Evolutionary conservation across 2,113 vertebrate species (phyloP).

Genomic region (Dendrocopos noguchii): DNA sequence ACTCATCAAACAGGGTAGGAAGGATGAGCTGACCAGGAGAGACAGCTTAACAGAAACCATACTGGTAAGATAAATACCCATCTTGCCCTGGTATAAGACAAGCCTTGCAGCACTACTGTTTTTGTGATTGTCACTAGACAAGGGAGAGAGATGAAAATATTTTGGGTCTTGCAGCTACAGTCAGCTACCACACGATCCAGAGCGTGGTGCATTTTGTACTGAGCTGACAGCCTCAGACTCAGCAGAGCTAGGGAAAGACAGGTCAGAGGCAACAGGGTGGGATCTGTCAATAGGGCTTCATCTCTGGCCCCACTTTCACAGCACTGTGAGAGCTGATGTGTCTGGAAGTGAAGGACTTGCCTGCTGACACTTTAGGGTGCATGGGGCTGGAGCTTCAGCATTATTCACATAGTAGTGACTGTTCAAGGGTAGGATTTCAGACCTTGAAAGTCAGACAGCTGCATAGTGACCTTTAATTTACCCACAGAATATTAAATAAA

Average conservation of each 20-base stretch:
- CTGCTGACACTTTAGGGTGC: not conserved
- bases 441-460: constrained; percentile 31
- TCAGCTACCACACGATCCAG: not conserved
- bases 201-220: rapidly evolving
- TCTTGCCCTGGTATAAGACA: not conserved
- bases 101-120: not conserved
- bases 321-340: not conserved
- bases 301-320: not conserved
- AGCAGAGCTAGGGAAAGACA: not conserved
- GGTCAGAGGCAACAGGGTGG: not conserved
- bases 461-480: constrained; percentile 38
- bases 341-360: not conserved
- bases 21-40: not conserved
- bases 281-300: not conserved
- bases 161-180: not conserved
- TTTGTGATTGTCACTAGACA: constrained; percentile 4
- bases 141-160: not conserved
- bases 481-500: constrained; percentile 47
- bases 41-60: not conserved
- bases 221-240: rapidly evolving
- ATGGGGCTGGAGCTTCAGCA: not conserved
- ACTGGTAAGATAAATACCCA: not conserved
- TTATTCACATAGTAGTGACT: not conserved
- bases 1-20: not conserved
- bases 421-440: constrained; percentile 15